A percentile compares a stretch with the other conserved stretches of the same genome.
Evolutionary conservation across 2,888 invertebrate genomes (phyloP).

Genomic region (Latrodectus hesperus): DNA sequence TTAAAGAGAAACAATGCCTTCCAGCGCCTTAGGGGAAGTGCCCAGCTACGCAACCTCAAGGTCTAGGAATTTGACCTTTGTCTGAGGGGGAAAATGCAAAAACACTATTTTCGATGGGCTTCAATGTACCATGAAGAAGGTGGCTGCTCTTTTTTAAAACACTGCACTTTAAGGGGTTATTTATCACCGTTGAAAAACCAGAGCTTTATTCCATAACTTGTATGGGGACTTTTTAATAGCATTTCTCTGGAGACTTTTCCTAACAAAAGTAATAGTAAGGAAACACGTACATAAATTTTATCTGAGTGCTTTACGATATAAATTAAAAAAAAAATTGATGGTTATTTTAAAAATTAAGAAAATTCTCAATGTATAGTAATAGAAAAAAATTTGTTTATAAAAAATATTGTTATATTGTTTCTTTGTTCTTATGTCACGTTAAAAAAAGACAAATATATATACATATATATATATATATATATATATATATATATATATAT

Average conservation of each 20-base stretch:
- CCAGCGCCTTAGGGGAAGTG: not conserved
- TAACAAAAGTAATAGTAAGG: not conserved
- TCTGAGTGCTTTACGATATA: not conserved
- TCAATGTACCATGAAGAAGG: too few relatives aligned
- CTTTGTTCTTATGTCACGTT: not conserved
- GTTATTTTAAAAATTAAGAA: not conserved
- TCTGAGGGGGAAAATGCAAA: not conserved
- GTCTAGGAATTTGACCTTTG: constrained; percentile 51
- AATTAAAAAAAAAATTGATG: not conserved
- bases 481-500: too few relatives aligned
- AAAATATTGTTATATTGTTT: not conserved
- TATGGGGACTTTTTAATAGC: too few relatives aligned
- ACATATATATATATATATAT: too few relatives aligned
- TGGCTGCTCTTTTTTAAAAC: too few relatives aligned
- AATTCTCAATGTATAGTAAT: not conserved
- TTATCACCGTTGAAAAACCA: too few relatives aligned
- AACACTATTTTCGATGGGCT: too few relatives aligned
- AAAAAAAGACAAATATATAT: not conserved
- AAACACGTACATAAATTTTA: not conserved
- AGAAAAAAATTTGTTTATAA: not conserved
- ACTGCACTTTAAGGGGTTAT: too few relatives aligned
- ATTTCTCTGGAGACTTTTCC: too few relatives aligned
- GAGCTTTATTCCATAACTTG: too few relatives aligned
- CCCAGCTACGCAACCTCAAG: constrained; percentile 29
- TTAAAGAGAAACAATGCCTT: too few relatives aligned